Evolutionary conservation across 2,113 vertebrate genomes (phyloP).

Genomic region (Stercorarius parasiticus): DNA sequence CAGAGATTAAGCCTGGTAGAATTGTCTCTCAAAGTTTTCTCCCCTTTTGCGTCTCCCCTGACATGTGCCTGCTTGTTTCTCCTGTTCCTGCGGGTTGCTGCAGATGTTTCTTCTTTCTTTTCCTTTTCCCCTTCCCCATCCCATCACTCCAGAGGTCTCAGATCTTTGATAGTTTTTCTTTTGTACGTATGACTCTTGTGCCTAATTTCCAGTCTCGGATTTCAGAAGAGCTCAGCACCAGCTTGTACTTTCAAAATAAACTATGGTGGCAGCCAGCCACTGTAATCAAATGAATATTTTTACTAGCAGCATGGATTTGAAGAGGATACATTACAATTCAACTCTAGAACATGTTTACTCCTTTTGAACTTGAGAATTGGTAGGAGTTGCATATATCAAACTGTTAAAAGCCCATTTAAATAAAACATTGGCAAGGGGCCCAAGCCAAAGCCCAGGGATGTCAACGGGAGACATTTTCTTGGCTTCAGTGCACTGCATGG

Average conservation of each 20-base stretch:
- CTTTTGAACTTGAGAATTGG: not conserved
- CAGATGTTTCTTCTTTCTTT: not conserved
- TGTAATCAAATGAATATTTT: constrained; percentile 16
- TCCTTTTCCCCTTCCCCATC: not conserved
- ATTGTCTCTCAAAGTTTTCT: not conserved
- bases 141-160: not conserved
- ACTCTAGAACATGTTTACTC: not conserved
- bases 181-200: not conserved
- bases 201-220: not conserved
- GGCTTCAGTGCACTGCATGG: not conserved
- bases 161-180: not conserved
- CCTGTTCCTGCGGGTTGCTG: not conserved
- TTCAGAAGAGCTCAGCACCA: not conserved
- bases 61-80: not conserved
- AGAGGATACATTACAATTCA: not conserved
- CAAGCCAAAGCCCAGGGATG: not conserved
- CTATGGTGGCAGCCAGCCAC: not conserved
- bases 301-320: not conserved
- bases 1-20: not conserved
- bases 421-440: not conserved
- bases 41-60: not conserved
- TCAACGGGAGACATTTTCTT: not conserved
- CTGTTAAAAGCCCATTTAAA: constrained; percentile 25
- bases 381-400: not conserved
- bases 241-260: constrained; percentile 18